Evolutionary conservation across 2,888 invertebrate genomes (phyloP), one percentile per base, ranked within the genome.

Genomic region (Amiota communis): DNA sequence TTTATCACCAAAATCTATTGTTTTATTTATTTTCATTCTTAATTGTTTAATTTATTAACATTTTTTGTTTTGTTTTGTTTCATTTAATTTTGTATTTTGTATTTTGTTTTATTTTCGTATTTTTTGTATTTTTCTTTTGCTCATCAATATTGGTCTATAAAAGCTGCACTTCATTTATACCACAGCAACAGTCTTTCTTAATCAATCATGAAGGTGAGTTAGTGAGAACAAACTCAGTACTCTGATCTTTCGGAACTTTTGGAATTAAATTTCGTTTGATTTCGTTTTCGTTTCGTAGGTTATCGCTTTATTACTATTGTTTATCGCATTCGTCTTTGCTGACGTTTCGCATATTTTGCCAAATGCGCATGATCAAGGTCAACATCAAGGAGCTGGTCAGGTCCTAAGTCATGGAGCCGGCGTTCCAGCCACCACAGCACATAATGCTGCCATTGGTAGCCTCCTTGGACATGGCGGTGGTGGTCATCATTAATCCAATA

Each of bases 291-390:
- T 8, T 57, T 36, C 57, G 53, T n/a, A 57, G 70, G 4, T 70
- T 15, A 13, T 70, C 48, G 59, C 71, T 23, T 67, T 74, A 12
- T 71, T 77, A 23, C 36, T 59, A 56, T 72, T 74, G 59, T 70
- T 78, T 12, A 46, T 77, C 17, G 77, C 74, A 36, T 51, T 72
- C 36, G 74, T 70, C 20, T 61, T 73, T 10, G 77, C 74, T 57
- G 78, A 78, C 57, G 78, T 78, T 12, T 70, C 76, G 8, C 75
- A 77, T 70, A n/a, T 78, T 56, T n/a, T 13, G 15, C 46, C n/a
- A 53, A 12, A 13, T 20, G 48, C 20, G 53, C 65, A 23, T 9
- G 4, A 12, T n/a, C n/a, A 11, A 15, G 47, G 47, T 9, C n/a
- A 13, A 23, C 23, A 23, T 23, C 23, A 23, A 23, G 23, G 23